Evolutionary conservation across 2,797 vertebrate species (phyloP).

Genomic region (Basileuterus tristriatus): DNA sequence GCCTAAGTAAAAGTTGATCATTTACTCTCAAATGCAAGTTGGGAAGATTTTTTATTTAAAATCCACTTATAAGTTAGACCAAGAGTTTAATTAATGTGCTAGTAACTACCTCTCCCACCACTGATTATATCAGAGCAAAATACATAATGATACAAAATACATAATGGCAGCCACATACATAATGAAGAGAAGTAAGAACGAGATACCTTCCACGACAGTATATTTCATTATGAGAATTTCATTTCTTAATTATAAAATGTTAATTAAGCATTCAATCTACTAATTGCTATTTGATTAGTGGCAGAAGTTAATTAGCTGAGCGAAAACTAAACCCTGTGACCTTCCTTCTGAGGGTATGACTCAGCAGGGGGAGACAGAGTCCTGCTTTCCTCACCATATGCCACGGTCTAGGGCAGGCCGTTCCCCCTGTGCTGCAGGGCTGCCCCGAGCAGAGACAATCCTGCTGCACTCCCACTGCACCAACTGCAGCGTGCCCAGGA

Average conservation of each 20-base stretch:
- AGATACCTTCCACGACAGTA: background rate
- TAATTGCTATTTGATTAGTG: conserved; percentile 35
- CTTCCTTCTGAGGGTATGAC: background rate
- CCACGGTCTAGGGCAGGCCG: background rate
- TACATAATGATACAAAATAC: no score
- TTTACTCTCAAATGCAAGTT: background rate
- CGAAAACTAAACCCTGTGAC: conserved; percentile 25
- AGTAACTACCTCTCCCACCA: background rate
- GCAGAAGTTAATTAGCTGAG: conserved; percentile 48
- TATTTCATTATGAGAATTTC: background rate
- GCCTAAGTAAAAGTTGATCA: background rate
- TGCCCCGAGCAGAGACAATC: background rate
- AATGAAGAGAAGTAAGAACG: background rate
- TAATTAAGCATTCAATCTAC: conserved; percentile 32
- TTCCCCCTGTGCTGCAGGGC: accelerated
- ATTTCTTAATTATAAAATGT: conserved; percentile 28
- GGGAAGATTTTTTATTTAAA: background rate
- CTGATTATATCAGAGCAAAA: background rate
- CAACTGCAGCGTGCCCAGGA: background rate
- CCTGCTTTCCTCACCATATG: background rate
- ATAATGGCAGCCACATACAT: background rate
- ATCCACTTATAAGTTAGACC: background rate
- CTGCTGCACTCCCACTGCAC: background rate
- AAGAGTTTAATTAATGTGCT: background rate
- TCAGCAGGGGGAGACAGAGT: conserved; percentile 59